A percentile compares a stretch with the other conserved stretches of the same genome.
These are phyloP conservation scores for Orchestes rusci DNA, from an alignment of 2,888 invertebrate species.

Conservation along the genomic window DNA sequence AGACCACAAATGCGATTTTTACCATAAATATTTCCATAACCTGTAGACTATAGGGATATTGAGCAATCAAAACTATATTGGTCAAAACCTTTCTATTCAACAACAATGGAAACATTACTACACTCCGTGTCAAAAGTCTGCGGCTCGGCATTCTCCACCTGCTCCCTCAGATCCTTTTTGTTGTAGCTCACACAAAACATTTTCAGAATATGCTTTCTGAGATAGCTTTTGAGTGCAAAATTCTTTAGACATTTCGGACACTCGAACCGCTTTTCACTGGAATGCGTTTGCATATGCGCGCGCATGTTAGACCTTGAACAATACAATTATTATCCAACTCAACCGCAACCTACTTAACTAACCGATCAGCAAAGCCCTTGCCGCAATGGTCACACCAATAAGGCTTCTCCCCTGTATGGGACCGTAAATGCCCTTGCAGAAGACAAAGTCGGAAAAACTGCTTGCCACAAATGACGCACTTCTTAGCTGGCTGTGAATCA, in stretches of 20 bases:
- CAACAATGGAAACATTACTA: constrained; percentile 5
- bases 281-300: constrained; percentile 94
- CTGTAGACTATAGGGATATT: no score
- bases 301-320: constrained; percentile 75
- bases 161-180: constrained; percentile 10
- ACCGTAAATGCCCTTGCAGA: constrained; percentile 76
- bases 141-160: constrained; percentile 31
- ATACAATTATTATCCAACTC: no score
- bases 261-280: constrained; percentile 80
- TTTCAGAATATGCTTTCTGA: constrained; percentile 92
- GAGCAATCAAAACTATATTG: not conserved
- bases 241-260: constrained; percentile 83
- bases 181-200: constrained; percentile 60
- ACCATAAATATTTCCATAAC: no score
- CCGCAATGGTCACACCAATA: constrained; percentile 91
- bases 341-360: constrained; percentile 1
- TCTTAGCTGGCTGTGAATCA: constrained; percentile 89
- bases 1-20: no score
- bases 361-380: constrained; percentile 81
- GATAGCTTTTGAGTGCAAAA: constrained; percentile 91
- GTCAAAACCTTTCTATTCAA: no score
- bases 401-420: constrained; percentile 91
- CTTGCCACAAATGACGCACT: constrained; percentile 89
- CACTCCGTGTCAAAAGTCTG: constrained; percentile 29
- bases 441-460: constrained; percentile 98